These are phyloP conservation scores for Limulus polyphemus DNA, from an alignment of 2,888 invertebrate genomes.

Conservation along the genomic window DNA sequence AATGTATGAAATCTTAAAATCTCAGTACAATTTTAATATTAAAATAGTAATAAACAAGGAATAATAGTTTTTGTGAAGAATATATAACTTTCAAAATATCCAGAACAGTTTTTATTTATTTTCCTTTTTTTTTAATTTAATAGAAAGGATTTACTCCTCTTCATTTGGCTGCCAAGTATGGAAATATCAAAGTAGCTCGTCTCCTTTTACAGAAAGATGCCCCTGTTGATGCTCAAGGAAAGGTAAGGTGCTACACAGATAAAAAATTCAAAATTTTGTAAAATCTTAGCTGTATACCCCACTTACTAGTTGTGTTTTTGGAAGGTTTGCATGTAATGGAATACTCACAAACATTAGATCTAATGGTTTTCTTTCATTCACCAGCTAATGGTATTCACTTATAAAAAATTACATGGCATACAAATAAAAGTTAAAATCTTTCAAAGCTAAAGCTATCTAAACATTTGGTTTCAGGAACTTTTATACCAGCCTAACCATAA, in stretches of 20 bases:
- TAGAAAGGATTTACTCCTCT: constrained; percentile 84
- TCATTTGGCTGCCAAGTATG: constrained; percentile 96
- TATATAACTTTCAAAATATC: no score
- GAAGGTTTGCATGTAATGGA: constrained; percentile 2
- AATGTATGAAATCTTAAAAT: constrained; percentile 1
- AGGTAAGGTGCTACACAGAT: constrained; percentile 40
- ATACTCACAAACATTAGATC: background rate
- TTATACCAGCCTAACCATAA: no score
- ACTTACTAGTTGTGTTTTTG: constrained; percentile 1
- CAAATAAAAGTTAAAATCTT: no score
- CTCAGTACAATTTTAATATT: constrained; percentile 2
- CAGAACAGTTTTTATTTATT: background rate
- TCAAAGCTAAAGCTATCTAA: no score
- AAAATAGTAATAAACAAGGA: background rate
- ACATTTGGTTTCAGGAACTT: no score
- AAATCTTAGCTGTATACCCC: no score
- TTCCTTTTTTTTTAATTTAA: constrained; percentile 3
- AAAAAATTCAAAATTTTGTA: no score
- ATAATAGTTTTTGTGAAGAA: no score
- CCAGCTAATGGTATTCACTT: background rate
- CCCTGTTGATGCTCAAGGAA: constrained; percentile 92
- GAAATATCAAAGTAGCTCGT: constrained; percentile 92
- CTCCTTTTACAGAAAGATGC: constrained; percentile 86
- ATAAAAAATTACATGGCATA: no score
- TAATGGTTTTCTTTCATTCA: background rate